Evolutionary conservation across 2,888 invertebrate species (phyloP).

Genomic region (Molorchus minor): DNA sequence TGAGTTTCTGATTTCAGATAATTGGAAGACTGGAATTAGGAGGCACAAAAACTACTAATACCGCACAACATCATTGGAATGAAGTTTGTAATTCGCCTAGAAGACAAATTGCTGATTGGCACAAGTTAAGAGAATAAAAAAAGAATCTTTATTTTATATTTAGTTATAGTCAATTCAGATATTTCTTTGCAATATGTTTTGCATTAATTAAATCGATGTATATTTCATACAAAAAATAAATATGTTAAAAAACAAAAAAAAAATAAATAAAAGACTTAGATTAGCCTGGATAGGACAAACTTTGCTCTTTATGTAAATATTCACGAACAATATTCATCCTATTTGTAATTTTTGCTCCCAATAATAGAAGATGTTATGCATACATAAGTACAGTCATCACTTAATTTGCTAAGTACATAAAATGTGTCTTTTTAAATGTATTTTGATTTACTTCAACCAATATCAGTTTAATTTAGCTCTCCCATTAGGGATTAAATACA

Average conservation of each 20-base stretch:
- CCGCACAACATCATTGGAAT: constrained; percentile 94
- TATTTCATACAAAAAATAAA: neutral
- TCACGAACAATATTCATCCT: too few relatives aligned
- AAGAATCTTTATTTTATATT: neutral
- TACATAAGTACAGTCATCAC: too few relatives aligned
- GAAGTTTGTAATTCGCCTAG: constrained; percentile 97
- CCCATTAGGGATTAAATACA: too few relatives aligned
- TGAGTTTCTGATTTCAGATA: constrained; percentile 69
- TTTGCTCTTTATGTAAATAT: too few relatives aligned
- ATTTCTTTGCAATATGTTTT: neutral
- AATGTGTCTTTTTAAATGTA: too few relatives aligned
- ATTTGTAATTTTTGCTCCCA: too few relatives aligned
- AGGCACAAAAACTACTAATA: constrained; percentile 79
- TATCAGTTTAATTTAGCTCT: too few relatives aligned
- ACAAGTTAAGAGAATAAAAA: constrained; percentile 90
- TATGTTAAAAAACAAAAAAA: neutral
- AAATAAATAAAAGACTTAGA: too few relatives aligned
- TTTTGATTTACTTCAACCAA: too few relatives aligned
- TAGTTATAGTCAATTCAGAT: constrained; percentile 11
- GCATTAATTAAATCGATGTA: neutral
- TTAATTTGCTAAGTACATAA: too few relatives aligned
- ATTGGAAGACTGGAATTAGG: constrained; percentile 96
- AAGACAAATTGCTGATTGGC: constrained; percentile 99
- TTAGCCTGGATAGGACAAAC: neutral
- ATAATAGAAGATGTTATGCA: too few relatives aligned